Evolutionary conservation across 1,140 invertebrate species (phyloP).

Genomic region (Watersipora subatra): DNA sequence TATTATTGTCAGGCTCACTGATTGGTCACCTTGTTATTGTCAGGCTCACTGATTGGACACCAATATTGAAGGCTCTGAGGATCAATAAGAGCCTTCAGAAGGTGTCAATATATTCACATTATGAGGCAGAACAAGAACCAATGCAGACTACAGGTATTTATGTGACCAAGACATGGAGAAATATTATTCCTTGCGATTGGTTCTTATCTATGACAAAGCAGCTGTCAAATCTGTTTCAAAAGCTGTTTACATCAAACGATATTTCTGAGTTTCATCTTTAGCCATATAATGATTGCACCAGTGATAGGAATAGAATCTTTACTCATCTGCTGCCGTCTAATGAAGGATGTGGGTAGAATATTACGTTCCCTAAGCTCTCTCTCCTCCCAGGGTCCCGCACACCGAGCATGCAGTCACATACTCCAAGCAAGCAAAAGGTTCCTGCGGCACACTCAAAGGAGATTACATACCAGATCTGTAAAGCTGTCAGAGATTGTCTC

Average conservation of each 20-base stretch:
- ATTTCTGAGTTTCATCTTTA: not conserved
- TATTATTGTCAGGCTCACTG: too few relatives aligned
- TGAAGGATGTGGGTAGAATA: not conserved
- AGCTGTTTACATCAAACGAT: not conserved
- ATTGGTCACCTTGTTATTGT: too few relatives aligned
- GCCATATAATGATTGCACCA: not conserved
- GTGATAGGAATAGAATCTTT: not conserved
- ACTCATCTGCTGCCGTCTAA: not conserved
- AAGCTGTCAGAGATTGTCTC: constrained; percentile 34
- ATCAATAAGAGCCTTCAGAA: constrained; percentile 38
- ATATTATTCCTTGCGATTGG: not conserved
- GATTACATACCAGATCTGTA: constrained; percentile 34
- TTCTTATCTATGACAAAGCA: not conserved
- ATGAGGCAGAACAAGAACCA: constrained; percentile 18
- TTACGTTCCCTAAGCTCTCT: too few relatives aligned
- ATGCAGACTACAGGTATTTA: not conserved
- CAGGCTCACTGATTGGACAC: constrained; percentile 36
- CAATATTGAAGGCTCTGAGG: constrained; percentile 33
- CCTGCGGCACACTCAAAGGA: constrained; percentile 36
- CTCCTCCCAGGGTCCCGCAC: not conserved
- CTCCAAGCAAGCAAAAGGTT: constrained; percentile 21
- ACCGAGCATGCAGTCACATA: not conserved
- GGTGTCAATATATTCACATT: constrained; percentile 32
- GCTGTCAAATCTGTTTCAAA: not conserved
- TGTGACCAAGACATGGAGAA: not conserved